phyloP scores from a whole-genome alignment of 2,797 vertebrate species.

The Mallotus villosus region DNA sequence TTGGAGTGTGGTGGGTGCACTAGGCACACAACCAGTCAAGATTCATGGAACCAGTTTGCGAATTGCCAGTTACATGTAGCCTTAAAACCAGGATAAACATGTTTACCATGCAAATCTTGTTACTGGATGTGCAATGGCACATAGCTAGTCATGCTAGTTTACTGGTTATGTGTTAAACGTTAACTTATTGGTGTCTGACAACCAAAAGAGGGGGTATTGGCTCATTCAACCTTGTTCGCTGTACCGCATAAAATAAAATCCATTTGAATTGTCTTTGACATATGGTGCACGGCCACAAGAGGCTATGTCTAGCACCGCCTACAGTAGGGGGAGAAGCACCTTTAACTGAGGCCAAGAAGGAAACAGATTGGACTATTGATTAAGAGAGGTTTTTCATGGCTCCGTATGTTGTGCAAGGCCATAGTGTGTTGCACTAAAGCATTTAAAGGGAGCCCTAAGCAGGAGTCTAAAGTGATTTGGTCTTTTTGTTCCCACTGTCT shows the following conservation, averaged over 20 bases:
- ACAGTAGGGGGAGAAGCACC: slow-evolving; percentile 1
- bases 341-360: background rate
- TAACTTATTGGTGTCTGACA: background rate
- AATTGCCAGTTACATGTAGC: background rate
- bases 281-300: background rate
- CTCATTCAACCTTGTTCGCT: background rate
- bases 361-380: slow-evolving; percentile 12
- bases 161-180: background rate
- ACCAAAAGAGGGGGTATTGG: background rate
- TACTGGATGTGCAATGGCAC: too few species aligned
- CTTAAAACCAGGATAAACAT: background rate
- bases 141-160: background rate
- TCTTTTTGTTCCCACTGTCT: background rate
- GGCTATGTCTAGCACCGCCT: background rate
- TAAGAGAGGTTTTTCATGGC: background rate
- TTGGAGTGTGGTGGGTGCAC: background rate
- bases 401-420: background rate
- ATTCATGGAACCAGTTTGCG: background rate
- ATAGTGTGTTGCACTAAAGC: background rate
- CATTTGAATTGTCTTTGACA: background rate
- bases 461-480: background rate
- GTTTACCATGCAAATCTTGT: background rate
- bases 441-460: background rate
- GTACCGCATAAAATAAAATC: background rate
- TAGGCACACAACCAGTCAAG: background rate